phyloP scores from a whole-genome alignment of 2,888 invertebrate species.

The Rhimphoctona megacephalus region DNA sequence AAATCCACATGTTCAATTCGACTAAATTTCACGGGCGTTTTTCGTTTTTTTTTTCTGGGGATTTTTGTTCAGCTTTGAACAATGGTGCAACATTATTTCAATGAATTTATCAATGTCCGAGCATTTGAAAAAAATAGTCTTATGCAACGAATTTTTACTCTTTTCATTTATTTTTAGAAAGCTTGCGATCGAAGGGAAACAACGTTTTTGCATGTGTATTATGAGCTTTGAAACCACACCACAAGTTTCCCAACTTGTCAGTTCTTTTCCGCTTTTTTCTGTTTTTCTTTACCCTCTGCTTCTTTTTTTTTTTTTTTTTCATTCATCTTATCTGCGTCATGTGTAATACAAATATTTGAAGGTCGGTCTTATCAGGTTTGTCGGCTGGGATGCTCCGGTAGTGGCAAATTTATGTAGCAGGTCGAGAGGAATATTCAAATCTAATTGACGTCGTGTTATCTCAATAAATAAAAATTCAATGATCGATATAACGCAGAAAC shows the following conservation, averaged over 20 bases:
- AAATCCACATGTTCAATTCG: not conserved
- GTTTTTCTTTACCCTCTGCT: not conserved
- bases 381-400: not conserved
- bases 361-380: constrained; percentile 24
- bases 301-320: not conserved
- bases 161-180: not conserved
- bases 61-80: too few species aligned
- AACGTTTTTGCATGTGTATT: not conserved
- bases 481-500: too few species aligned
- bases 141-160: not conserved
- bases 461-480: not conserved
- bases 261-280: not conserved
- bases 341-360: constrained; percentile 28
- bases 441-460: not conserved
- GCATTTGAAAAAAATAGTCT: not conserved
- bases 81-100: not conserved
- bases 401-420: constrained; percentile 5
- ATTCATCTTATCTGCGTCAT: not conserved
- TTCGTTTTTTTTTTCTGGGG: not conserved
- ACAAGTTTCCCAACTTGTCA: constrained; percentile 54
- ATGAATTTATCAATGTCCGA: not conserved
- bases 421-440: constrained; percentile 4
- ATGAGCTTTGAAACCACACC: constrained; percentile 31
- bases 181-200: not conserved
- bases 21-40: not conserved